Base-by-base conservation (phyloP, 2,888 invertebrate species). In the Rhamnusium bicolor region DNA sequence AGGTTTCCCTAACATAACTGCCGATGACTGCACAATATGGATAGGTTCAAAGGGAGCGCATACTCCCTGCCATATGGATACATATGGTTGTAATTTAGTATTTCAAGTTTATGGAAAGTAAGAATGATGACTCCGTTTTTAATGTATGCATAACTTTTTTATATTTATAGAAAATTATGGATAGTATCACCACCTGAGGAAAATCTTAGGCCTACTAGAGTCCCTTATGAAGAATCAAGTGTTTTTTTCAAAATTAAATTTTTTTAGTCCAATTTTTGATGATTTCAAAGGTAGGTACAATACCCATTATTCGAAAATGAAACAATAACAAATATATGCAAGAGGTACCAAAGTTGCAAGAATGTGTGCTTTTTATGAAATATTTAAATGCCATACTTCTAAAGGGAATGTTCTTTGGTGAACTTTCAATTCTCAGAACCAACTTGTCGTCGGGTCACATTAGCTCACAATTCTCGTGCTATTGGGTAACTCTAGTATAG, bases 171-270 rank as follows among this genome's bases (percentile, higher is more conserved):
- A 83, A 99, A 99, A 89, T 90, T 92, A 56, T 99, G 99, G 99
- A 88, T 97, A 62, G 88, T 99, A 21, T 97, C 97, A 87, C 96
- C 97, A 5, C 97, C 97, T 6, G 91, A 92, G 72, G 91, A 91
- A 49, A 88, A 91, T 51, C 84, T 98, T 78, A 92, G 92, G 81
- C 93, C 95, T 27, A 95, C 95, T 0, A 91, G 98, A 84, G 91
- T 98, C 63, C 98, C 98, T 0, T 99, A 97, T 89, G 98, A 98
- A 89, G 98, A 98, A 87, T 98, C 98, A 0, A 98, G 97, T 87
- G 91, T 98, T 7, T 98, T n/a, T 96, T 86, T 96, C 96, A 84
- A 91, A 92, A 85, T 90, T 95, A 54, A 95, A 97, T 86, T 94
- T 97, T 82, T 94, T 92, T 80, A 91, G 91, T 66, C 95, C 96